Evolutionary conservation across 2,888 invertebrate genomes (phyloP), one percentile per base, ranked within the genome.

Genomic region (Thymelicus sylvestris): DNA sequence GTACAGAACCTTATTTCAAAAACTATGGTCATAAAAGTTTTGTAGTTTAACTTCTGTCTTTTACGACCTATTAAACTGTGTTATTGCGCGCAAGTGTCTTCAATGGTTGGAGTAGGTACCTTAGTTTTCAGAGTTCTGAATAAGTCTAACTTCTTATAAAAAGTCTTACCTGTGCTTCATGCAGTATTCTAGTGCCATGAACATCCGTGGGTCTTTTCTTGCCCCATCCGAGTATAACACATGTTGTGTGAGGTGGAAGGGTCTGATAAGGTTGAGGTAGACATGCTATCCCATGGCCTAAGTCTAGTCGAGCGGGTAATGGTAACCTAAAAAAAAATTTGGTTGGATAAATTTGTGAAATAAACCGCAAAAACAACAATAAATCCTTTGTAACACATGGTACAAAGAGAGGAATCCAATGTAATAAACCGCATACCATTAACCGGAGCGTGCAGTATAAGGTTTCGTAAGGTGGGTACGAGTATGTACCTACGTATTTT

Each of bases 221-320:
- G 19, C 98, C 98, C 98, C 98, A 99, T 0, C 99, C 99, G 73
- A 98, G 95, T 74, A 98, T 98, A 1, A 97, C 96, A 84, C 98
- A 98, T 44, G 95, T 93, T 41, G 87, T 95, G 89, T 91, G 95
- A 6, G 95, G 92, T 0, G 96, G 95, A 69, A 97, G 90, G 0
- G 95, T 92, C 80, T 96, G 96, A 67, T 93, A 94, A 3, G 96
- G 95, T n/a, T 93, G 91, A 0, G 98, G 98, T 67, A 98, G 90
- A 81, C 98, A 98, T 8, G 97, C 98, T 72, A 96, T 95, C 0
- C 96, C 96, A 64, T 94, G 95, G 77, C 93, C 93, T 6, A 92
- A 73, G 73, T 89, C 81, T 39, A 83, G 86, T 13, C 90, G 81
- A 0, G 91, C 93, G 7, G 89, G 77, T 31, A 74, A 76, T 31